Evolutionary conservation across 2,888 invertebrate species (phyloP).

Genomic region (Microctonus brassicae): DNA sequence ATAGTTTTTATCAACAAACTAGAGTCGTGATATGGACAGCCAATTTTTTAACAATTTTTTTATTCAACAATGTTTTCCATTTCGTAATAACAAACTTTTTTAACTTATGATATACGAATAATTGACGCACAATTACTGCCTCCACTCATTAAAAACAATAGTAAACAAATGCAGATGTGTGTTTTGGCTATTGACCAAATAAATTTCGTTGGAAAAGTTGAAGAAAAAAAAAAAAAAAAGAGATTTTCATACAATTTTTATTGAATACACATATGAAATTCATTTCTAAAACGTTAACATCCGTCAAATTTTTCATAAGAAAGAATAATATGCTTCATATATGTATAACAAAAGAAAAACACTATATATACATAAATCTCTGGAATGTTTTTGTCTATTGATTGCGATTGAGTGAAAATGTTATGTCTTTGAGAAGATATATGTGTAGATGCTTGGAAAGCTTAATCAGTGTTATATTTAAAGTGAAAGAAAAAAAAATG

Average conservation of each 20-base stretch:
- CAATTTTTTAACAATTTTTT: background rate
- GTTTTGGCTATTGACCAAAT: background rate
- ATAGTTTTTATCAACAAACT: slow-evolving; percentile 49
- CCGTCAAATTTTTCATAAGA: background rate
- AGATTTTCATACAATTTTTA: background rate
- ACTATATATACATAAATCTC: slow-evolving; percentile 9
- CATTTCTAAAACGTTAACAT: background rate
- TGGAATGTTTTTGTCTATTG: slow-evolving; percentile 28
- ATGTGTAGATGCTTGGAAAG: slow-evolving; percentile 35
- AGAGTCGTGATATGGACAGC: slow-evolving; percentile 41
- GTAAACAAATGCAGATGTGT: background rate
- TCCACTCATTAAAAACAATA: slow-evolving; percentile 20
- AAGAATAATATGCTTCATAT: background rate
- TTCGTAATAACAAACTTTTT: background rate
- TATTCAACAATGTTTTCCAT: background rate
- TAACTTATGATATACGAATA: slow-evolving; percentile 16
- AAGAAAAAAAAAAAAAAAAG: slow-evolving; percentile 1
- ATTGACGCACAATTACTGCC: slow-evolving; percentile 37
- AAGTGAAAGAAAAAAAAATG: slow-evolving; percentile 17
- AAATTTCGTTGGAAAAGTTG: background rate
- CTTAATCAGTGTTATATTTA: slow-evolving; percentile 41
- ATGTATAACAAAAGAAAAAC: background rate
- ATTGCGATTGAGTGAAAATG: slow-evolving; percentile 23
- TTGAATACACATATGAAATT: background rate
- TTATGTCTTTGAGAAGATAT: slow-evolving; percentile 25